Evolutionary conservation across 2,797 vertebrate species (phyloP).

Genomic region (Hypotaenidia philippensis): DNA sequence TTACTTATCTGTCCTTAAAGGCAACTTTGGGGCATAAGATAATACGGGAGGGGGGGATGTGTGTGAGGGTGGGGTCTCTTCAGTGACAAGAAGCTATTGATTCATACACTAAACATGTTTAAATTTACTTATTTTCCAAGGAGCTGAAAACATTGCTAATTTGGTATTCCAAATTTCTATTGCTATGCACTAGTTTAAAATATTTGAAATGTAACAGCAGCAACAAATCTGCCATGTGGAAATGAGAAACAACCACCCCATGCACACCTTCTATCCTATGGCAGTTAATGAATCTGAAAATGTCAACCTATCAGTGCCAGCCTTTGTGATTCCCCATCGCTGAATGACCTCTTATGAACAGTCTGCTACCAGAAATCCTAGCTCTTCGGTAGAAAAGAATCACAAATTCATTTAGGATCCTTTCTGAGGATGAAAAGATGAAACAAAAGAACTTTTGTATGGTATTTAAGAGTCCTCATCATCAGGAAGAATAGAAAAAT

Average conservation of each 20-base stretch:
- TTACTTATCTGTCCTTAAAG: constrained; percentile 10
- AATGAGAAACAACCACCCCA: background rate
- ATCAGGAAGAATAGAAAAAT: background rate
- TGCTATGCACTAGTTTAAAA: background rate
- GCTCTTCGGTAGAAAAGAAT: background rate
- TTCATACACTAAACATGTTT: background rate
- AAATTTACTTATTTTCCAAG: background rate
- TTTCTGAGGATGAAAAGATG: background rate
- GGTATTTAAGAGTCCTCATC: background rate
- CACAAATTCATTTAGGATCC: background rate
- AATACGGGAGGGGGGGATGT: background rate
- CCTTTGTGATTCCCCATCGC: background rate
- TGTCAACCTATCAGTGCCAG: background rate
- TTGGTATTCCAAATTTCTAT: background rate
- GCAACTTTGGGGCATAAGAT: background rate
- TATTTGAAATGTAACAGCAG: background rate
- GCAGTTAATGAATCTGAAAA: background rate
- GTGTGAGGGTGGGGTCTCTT: background rate
- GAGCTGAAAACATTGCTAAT: background rate
- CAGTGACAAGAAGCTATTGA: background rate
- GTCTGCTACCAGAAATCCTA: background rate
- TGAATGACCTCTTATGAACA: background rate
- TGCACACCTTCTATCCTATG: background rate
- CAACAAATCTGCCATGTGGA: background rate
- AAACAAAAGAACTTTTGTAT: background rate